These are phyloP conservation scores for Gymnobelideus leadbeateri DNA, from an alignment of 2,113 vertebrate genomes.

Conservation along the genomic window DNA sequence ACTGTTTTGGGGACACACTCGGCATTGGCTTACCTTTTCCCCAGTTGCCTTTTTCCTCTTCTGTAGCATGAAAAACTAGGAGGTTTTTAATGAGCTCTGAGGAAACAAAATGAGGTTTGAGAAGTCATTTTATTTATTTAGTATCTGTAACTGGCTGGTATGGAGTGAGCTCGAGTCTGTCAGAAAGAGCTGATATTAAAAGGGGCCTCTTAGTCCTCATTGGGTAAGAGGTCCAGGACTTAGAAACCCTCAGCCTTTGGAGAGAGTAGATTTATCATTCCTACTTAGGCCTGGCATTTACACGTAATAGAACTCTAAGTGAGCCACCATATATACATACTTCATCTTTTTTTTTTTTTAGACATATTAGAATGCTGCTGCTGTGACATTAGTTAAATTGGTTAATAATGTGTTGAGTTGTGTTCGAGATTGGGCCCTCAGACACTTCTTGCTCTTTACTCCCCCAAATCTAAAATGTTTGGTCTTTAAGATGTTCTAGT, in stretches of 20 bases:
- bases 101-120: background rate
- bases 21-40: background rate
- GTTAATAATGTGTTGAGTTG: background rate
- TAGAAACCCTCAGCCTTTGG: background rate
- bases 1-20: background rate
- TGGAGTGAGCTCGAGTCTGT: background rate
- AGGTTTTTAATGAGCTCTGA: background rate
- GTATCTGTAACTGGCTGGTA: background rate
- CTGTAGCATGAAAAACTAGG: background rate
- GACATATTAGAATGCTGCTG: background rate
- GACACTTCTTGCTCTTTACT: background rate
- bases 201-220: background rate
- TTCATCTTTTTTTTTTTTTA: background rate
- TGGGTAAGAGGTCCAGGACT: background rate
- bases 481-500: no score
- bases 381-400: background rate
- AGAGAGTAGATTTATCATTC: background rate
- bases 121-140: background rate
- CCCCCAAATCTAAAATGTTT: background rate
- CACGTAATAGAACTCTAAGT: background rate
- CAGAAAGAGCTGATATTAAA: background rate
- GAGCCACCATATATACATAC: background rate
- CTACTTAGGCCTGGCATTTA: background rate
- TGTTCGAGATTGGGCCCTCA: background rate
- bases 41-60: background rate